Conservation (phyloP, 2,113 vertebrate genomes). For the Hipposideros armiger region DNA sequence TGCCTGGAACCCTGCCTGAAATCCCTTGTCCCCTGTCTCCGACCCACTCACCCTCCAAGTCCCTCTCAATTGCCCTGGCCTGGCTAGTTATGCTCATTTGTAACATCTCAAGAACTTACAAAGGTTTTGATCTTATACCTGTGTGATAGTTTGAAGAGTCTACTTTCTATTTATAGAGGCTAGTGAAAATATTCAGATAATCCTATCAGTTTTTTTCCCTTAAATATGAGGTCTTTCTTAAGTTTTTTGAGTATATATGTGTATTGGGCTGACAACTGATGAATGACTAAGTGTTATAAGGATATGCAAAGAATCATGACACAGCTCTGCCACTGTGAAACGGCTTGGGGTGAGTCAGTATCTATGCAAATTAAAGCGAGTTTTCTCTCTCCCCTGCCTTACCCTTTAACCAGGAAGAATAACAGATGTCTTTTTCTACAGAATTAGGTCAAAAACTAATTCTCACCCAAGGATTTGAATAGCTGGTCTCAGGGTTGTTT, state of each 20-base stretch:
- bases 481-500: neutral
- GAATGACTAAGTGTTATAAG: neutral
- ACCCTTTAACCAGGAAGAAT: too few relatives aligned
- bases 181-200: neutral
- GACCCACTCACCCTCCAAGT: neutral
- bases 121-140: neutral
- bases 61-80: neutral
- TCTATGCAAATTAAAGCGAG: accelerated
- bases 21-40: neutral
- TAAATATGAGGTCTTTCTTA: neutral
- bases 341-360: neutral
- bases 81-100: neutral
- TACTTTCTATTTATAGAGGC: neutral
- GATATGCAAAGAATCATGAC: accelerated
- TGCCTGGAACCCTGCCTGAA: neutral
- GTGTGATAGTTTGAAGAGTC: neutral
- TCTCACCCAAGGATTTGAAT: neutral
- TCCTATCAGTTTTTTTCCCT: neutral
- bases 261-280: neutral
- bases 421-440: neutral
- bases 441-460: neutral
- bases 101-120: neutral
- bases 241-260: neutral
- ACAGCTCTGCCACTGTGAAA: accelerated
- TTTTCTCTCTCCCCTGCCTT: neutral